Base-by-base conservation (phyloP, 2,888 invertebrate genomes). In the Heliconius cydno region DNA sequence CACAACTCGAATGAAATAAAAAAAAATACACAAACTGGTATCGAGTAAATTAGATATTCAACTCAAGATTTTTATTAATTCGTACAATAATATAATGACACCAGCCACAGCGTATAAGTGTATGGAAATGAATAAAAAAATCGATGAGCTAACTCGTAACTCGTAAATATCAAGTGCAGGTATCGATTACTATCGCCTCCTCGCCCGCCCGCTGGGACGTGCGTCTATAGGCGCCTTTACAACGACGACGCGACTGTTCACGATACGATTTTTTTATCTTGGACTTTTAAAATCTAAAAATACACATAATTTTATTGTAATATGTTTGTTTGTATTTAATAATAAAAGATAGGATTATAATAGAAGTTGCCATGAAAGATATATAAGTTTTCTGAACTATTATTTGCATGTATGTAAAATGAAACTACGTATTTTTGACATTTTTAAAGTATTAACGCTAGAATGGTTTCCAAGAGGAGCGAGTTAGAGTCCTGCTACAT, bases 171-270 rank as follows among this genome's bases (percentile, higher is more conserved):
- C 85, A 86, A 83, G 87, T 84, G 83, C 85, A 82, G 81, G 88
- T 90, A 91, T 93, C 91, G 92, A 92, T 92, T 91, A 90, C 92
- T 87, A 90, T 91, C 90, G 86, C 85, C 82, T 85, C 83, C 87
- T 86, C 85, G 82, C 85, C 86, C 90, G 87, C 92, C 92, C 86
- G 91, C 90, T 87, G 92, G 28, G 90, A 80, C 74, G 84, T 86
- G 73, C 79, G 80, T 79, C 77, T 71, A 30, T 13, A 57, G 38
- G 25, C n/a, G n/a, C 76, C 25, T 57, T 77, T 82, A 30, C 72
- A 22, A 71, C n/a, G 34, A 30, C 79, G 70, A 71, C 28, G 63
- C 71, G 63, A 22, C 22, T 60, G 41, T 34, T 2, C 41, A 83
- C 82, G 80, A 76, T 82, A 86, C 87, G 84, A 77, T 34, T 84